Conservation (phyloP, 2,888 invertebrate genomes). For the Hypselothyrea guttata region DNA sequence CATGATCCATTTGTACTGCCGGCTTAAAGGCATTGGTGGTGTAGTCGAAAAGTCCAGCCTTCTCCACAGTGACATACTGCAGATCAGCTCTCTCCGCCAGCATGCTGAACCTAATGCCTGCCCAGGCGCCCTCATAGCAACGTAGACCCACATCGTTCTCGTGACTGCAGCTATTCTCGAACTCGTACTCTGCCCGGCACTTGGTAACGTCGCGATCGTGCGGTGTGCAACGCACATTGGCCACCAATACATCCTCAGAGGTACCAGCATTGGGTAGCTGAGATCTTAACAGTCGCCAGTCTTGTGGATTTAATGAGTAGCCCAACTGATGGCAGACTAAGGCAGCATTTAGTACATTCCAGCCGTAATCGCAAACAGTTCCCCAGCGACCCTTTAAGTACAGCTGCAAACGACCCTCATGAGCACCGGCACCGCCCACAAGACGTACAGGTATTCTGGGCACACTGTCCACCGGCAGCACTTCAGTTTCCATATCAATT, state of each 20-base stretch:
- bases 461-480: constrained; percentile 84
- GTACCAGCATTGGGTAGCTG: constrained; percentile 91
- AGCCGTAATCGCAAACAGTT: constrained; percentile 97
- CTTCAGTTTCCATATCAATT: constrained; percentile 84
- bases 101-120: constrained; percentile 94
- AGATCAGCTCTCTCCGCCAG: constrained; percentile 93
- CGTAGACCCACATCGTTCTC: constrained; percentile 94
- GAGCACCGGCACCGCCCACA: constrained; percentile 89
- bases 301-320: constrained; percentile 93
- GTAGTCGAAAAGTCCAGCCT: constrained; percentile 96
- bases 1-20: constrained; percentile 93
- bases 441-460: constrained; percentile 89
- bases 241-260: constrained; percentile 89
- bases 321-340: constrained; percentile 98
- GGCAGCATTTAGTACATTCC: constrained; percentile 95
- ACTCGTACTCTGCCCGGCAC: constrained; percentile 92
- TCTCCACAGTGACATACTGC: constrained; percentile 93
- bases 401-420: constrained; percentile 94
- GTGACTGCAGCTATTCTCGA: constrained; percentile 94
- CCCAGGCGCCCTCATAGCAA: constrained; percentile 96
- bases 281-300: constrained; percentile 92
- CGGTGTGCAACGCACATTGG: constrained; percentile 95
- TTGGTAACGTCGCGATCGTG: constrained; percentile 94
- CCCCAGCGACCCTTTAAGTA: constrained; percentile 95
- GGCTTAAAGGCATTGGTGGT: constrained; percentile 93